These are phyloP conservation scores for Cladopsammia gracilis DNA, from an alignment of 64 coral and sea anemone species.

Conservation along the genomic window DNA sequence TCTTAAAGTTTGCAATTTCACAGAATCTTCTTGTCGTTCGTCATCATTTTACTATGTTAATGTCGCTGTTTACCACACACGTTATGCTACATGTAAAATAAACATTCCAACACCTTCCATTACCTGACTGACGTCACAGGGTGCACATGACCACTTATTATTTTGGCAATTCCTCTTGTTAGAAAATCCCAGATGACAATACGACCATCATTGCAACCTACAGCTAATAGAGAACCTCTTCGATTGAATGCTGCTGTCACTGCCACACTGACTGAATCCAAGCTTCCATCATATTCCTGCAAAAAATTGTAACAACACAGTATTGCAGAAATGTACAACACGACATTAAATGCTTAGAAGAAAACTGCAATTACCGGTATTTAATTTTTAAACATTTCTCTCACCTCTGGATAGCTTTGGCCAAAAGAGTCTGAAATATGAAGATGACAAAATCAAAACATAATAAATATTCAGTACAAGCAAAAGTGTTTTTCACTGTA, in stretches of 20 bases:
- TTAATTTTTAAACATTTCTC: background rate
- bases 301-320: background rate
- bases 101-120: background rate
- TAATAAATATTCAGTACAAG: background rate
- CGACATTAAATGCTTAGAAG: too few species aligned
- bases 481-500: too few species aligned
- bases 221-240: conserved; percentile 92
- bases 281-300: conserved; percentile 95
- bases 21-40: too few species aligned
- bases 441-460: background rate
- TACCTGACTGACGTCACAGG: conserved; percentile 96
- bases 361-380: too few species aligned
- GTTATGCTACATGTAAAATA: too few species aligned
- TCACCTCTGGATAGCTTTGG: conserved; percentile 94
- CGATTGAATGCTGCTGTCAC: conserved; percentile 96
- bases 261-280: conserved; percentile 98
- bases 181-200: conserved; percentile 99
- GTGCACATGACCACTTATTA: conserved; percentile 98
- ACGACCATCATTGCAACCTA: conserved; percentile 99
- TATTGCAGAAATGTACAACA: too few species aligned
- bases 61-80: too few species aligned
- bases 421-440: conserved; percentile 91
- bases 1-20: too few species aligned
- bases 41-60: too few species aligned
- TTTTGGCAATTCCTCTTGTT: conserved; percentile 97